Base-by-base conservation (phyloP, 2,888 invertebrate genomes). In the Xylota segnis region DNA sequence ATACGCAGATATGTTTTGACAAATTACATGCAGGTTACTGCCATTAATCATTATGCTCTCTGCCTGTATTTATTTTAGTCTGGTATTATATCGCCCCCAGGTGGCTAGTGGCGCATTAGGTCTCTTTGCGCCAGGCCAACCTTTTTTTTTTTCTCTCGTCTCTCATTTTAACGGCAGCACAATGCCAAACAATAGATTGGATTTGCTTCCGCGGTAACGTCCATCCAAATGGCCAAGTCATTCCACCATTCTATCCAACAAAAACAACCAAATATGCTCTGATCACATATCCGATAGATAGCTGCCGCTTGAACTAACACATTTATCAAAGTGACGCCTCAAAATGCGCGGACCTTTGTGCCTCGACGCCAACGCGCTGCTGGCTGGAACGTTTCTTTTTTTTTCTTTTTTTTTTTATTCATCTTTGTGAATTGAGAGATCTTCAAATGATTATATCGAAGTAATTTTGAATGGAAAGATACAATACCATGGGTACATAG, bases 321-420 rank as follows among this genome's bases (percentile, higher is more conserved):
- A 76, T 65, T 66, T 66, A 76, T 76, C 66, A 76, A 34, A 66
- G 18, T 58, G 66, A 47, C 47, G 59, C 59, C 74, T 37, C 27
- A 50, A 52, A 50, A 34, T 52, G 66, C 37, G 45, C 43, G 52
- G n/a, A 54, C 56, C 40, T 74, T 76, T 76, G 68, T 43, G 52
- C 12, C 6, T 14, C 6, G 10, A 43, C 59, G 68, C 76, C 76
- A 77, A 68, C 68, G 59, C 59, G 40, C 6, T 14, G 4, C 43
- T 14, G 54, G 6, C 23, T 29, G 9, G 37, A 0, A 40, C 12
- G 27, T 45, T 50, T 61, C 16, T 47, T 29, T 47, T 32, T 50
- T 72, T 10, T 47, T 27, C 27, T 32, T 23, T 47, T 29, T 47
- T 32, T 50, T 72, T 10, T 47, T 27, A 27, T 32, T 23, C 56